phyloP scores from a whole-genome alignment of 2,113 vertebrate genomes.

The Telmatochromis sp. region DNA sequence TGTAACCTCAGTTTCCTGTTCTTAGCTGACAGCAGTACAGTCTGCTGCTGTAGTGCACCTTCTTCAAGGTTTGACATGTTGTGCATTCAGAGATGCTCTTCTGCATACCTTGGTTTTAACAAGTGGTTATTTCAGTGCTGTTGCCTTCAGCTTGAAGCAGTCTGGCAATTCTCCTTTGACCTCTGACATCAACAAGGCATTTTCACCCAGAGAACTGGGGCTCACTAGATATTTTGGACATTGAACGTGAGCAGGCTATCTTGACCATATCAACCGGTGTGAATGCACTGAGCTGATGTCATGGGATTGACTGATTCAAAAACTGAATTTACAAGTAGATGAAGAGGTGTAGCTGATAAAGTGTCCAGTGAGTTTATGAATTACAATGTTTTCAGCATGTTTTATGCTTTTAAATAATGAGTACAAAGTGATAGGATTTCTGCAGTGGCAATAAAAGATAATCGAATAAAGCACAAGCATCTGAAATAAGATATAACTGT shows the following conservation, averaged over 20 bases:
- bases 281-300: neutral
- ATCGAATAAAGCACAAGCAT: neutral
- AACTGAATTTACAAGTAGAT: neutral
- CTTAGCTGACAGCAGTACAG: neutral
- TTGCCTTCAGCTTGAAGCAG: neutral
- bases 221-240: neutral
- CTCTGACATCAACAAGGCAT: neutral
- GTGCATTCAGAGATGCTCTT: neutral
- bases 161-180: neutral
- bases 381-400: neutral
- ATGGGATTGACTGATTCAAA: neutral
- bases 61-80: neutral
- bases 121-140: neutral
- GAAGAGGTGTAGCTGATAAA: neutral
- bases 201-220: neutral
- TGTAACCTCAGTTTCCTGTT: neutral
- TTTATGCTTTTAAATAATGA: neutral
- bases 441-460: neutral
- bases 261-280: neutral
- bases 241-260: neutral
- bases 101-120: neutral
- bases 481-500: neutral
- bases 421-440: neutral
- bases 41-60: neutral
- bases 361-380: neutral